A percentile compares a stretch with the other conserved stretches of the same genome.
phyloP scores from a whole-genome alignment of 2,113 vertebrate species.

The Neopipo cinnamomea region DNA sequence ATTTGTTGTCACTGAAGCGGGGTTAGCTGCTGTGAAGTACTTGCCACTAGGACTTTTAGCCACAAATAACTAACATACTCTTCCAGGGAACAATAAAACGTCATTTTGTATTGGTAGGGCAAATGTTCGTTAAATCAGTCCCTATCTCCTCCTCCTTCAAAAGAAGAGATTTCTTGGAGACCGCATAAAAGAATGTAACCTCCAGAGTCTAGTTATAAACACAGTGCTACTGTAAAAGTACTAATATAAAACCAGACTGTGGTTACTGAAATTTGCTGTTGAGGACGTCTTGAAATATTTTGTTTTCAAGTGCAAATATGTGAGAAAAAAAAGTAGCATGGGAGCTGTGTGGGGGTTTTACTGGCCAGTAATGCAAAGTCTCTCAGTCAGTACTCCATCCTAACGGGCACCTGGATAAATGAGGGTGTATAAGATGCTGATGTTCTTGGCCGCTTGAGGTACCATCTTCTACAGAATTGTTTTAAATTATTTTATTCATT shows the following conservation, averaged over 20 bases:
- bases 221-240: background rate
- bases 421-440: background rate
- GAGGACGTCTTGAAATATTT: background rate
- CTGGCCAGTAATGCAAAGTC: background rate
- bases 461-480: background rate
- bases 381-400: background rate
- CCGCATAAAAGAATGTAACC: background rate
- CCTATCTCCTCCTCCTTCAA: background rate
- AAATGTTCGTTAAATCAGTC: background rate
- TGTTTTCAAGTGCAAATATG: background rate
- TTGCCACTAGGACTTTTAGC: background rate
- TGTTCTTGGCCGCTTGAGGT: background rate
- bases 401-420: background rate
- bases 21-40: background rate
- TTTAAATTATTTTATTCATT: background rate
- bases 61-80: background rate
- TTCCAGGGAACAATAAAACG: background rate
- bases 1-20: background rate
- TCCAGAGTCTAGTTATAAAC: background rate
- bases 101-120: background rate
- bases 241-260: background rate
- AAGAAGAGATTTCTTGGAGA: background rate
- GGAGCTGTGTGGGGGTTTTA: background rate
- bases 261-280: background rate
- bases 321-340: background rate